Conservation (phyloP, 2,888 invertebrate species). For the Drosophila mulleri region DNA sequence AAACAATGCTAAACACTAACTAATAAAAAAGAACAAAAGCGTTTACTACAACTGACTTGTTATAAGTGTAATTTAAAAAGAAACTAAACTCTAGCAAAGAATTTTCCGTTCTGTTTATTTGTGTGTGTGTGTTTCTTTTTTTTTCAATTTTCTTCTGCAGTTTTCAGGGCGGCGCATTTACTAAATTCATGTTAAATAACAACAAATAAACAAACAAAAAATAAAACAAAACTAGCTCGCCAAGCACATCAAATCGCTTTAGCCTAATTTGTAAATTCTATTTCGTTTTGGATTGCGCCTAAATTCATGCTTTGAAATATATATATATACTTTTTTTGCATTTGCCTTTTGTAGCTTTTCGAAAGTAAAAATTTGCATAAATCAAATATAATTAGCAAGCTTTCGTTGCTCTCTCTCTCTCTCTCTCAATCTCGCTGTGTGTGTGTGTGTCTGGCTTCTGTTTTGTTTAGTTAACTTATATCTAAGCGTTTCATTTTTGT, state of each 20-base stretch:
- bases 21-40: conserved; percentile 65
- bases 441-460: conserved; percentile 48
- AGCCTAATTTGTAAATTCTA: conserved; percentile 26
- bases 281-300: conserved; percentile 64
- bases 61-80: conserved; percentile 60
- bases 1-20: conserved; percentile 54
- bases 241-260: conserved; percentile 39
- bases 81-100: conserved; percentile 73
- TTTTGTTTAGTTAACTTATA: conserved; percentile 76
- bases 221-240: conserved; percentile 24
- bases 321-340: conserved; percentile 3
- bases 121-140: conserved; percentile 4
- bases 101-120: conserved; percentile 42
- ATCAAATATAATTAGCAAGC: conserved; percentile 39
- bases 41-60: conserved; percentile 74
- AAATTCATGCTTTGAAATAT: conserved; percentile 72
- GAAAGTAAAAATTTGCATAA: conserved; percentile 59
- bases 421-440: conserved; percentile 4
- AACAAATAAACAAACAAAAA: not conserved
- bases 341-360: conserved; percentile 59
- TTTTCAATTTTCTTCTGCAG: conserved; percentile 7
- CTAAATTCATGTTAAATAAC: conserved; percentile 55
- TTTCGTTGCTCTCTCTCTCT: conserved; percentile 2
- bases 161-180: conserved; percentile 47
- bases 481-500: conserved; percentile 74